Evolutionary conservation across 64 coral and sea anemone genomes (phyloP), one percentile per base, ranked within the genome.

Genomic region (Astreopora myriophthalma): DNA sequence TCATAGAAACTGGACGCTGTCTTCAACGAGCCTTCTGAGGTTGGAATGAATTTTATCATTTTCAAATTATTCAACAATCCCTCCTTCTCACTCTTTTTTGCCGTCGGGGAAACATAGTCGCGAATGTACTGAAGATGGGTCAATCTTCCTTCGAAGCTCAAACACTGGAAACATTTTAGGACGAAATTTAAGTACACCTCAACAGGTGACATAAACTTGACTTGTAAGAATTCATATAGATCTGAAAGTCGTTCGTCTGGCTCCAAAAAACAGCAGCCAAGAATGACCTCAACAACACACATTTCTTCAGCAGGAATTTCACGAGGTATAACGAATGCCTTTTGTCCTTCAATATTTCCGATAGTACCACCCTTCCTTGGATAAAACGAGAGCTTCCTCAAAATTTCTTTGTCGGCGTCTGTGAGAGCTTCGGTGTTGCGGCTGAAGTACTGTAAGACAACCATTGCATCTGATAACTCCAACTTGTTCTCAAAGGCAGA

Each of bases 371-470:
- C 22, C 10, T 35, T 44, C 9, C 27, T 73, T 26, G 40, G 31
- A 69, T 72, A 84, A 40, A 91, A 84, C 16, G 89, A 78, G 3
- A 91, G 46, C 8, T 31, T 37, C n/a, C 80, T 72, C 17, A 91
- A 84, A 72, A 34, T 27, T 28, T 84, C 76, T 25, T 6, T 60
- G 37, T 91, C 42, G 0, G 39, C 25, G 12, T 57, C 48, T 6
- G 16, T 9, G 8, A 91, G 61, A 26, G 1, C 9, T 33, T 3
- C 17, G 3, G 65, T 33, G 25, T 76, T 77, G 4, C 34, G 2
- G 52, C 60, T 86, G 34, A 92, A 85, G 20, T 85, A 92, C 26
- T 23, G 0, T 12, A 92, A 55, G 6, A 92, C 48, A 28, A 3
- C 38, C 28, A 12, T 17, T 2, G 17, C 70, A 65, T 63, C 20